These are phyloP conservation scores for Eupsilia transversa DNA, from an alignment of 2,888 invertebrate genomes.

Conservation along the genomic window DNA sequence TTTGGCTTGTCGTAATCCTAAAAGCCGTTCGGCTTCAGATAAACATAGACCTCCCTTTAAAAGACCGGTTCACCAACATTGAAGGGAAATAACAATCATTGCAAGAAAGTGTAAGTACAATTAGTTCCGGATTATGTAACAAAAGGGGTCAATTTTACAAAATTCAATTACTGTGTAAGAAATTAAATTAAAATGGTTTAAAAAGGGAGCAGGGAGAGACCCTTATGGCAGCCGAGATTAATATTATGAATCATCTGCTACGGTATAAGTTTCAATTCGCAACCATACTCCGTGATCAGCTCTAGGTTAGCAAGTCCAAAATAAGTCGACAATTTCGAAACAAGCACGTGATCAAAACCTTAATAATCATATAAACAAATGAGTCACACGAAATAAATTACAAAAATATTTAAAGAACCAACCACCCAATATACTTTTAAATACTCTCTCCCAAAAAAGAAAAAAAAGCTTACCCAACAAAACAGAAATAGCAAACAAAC, in stretches of 20 bases:
- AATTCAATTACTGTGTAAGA: background rate
- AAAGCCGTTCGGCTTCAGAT: background rate
- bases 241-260: background rate
- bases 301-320: constrained; percentile 4
- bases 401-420: background rate
- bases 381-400: constrained; percentile 17
- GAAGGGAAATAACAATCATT: constrained; percentile 21
- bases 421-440: constrained; percentile 19
- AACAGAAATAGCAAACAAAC: constrained; percentile 55
- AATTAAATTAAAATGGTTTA: constrained; percentile 8
- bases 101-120: constrained; percentile 5
- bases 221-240: background rate
- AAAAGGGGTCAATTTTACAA: background rate
- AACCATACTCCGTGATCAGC: background rate
- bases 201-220: background rate
- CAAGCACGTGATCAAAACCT: background rate
- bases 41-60: background rate
- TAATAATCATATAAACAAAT: constrained; percentile 16
- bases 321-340: constrained; percentile 1
- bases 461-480: constrained; percentile 27
- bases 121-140: constrained; percentile 15
- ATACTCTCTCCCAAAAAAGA: constrained; percentile 9
- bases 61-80: background rate
- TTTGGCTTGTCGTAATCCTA: constrained; percentile 22
- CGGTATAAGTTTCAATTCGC: background rate